Evolutionary conservation across 1,140 invertebrate genomes (phyloP), one percentile per base, ranked within the genome.

Genomic region (Paracyclopina nana): DNA sequence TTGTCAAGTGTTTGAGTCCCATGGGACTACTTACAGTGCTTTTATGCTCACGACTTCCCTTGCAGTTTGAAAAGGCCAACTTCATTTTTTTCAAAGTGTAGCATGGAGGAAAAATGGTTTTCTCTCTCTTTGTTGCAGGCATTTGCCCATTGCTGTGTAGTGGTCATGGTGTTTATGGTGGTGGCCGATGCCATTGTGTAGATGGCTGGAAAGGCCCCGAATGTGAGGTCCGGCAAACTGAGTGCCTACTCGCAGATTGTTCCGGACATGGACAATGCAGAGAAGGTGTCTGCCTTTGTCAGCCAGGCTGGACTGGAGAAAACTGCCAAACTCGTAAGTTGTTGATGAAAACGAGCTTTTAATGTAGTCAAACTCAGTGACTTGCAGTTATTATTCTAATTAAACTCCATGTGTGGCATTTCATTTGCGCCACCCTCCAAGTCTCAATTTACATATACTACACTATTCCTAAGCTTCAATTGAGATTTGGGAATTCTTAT

Each of bases 61-160:
- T n/a, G n/a, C n/a, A n/a, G n/a, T n/a, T n/a, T n/a, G n/a, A n/a
- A n/a, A n/a, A n/a, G n/a, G n/a, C n/a, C n/a, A n/a, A n/a, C n/a
- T n/a, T n/a, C n/a, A n/a, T n/a, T n/a, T n/a, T n/a, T n/a, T n/a
- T n/a, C n/a, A n/a, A n/a, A n/a, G n/a, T n/a, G n/a, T n/a, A n/a
- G n/a, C n/a, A n/a, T n/a, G n/a, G n/a, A n/a, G n/a, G n/a, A n/a
- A n/a, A n/a, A n/a, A n/a, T n/a, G n/a, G n/a, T n/a, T n/a, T 49
- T 38, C 27, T 12, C 25, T 31, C 48, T 57, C 59, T 65, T 61
- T 67, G 65, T 62, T 68, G 53, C 60, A 80, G 78, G 84, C 67
- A 78, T 92, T n/a, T 99, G 94, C 70, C 94, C 92, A 27, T 83
- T 94, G 2, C 69, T 96, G 46, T 98, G 94, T 68, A 90, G 85